These are phyloP conservation scores for Meandrusa payeni DNA, from an alignment of 2,888 invertebrate genomes.

Conservation along the genomic window DNA sequence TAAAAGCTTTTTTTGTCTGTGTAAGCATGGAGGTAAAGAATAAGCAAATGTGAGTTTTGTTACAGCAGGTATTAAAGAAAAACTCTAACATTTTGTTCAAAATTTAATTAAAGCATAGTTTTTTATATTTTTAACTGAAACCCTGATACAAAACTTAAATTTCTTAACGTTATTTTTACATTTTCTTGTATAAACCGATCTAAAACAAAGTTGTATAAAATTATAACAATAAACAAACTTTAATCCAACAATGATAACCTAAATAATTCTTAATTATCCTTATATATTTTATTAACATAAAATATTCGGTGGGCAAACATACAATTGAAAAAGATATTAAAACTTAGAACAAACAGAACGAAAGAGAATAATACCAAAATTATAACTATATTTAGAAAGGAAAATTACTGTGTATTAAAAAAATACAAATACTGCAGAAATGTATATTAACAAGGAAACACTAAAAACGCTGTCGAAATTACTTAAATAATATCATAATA, in stretches of 20 bases:
- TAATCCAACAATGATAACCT: slow-evolving; percentile 41
- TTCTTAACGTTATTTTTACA: slow-evolving; percentile 27
- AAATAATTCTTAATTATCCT: slow-evolving; percentile 17
- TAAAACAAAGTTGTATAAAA: slow-evolving; percentile 24
- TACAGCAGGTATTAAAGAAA: slow-evolving; percentile 27
- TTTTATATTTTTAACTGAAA: slow-evolving; percentile 41
- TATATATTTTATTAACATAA: background rate
- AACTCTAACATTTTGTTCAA: slow-evolving; percentile 22
- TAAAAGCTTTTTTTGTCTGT: too few species aligned
- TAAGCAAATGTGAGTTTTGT: too few species aligned
- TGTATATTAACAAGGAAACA: too few species aligned
- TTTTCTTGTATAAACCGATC: slow-evolving; percentile 3
- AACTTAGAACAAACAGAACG: too few species aligned
- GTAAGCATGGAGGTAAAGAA: too few species aligned
- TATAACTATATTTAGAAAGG: too few species aligned
- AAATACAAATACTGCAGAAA: too few species aligned
- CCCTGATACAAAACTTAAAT: slow-evolving; percentile 40
- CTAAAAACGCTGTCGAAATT: too few species aligned
- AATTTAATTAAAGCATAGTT: slow-evolving; percentile 13
- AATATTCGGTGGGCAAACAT: slow-evolving; percentile 9
- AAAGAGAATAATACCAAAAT: too few species aligned
- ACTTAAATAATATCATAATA: too few species aligned
- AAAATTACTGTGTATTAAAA: too few species aligned
- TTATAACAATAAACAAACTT: slow-evolving; percentile 44
- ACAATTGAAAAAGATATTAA: too few species aligned